A percentile compares a stretch with the other conserved stretches of the same genome.
These are phyloP conservation scores for Hemicordylus capensis DNA, from an alignment of 2,113 vertebrate genomes.

Conservation along the genomic window DNA sequence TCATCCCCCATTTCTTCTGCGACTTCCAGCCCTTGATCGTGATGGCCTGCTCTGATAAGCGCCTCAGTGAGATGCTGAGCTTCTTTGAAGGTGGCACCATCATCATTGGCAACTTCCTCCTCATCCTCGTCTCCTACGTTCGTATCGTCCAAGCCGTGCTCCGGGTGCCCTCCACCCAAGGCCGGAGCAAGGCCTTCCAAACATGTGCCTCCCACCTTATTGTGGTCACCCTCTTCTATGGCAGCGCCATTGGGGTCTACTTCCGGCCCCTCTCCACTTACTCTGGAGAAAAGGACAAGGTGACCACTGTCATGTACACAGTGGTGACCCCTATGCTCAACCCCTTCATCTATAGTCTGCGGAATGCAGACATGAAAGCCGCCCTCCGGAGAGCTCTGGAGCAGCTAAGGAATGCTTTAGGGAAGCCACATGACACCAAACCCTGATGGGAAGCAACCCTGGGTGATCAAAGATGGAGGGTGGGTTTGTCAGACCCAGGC, in stretches of 20 bases:
- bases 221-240: slow-evolving; percentile 42
- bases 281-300: slow-evolving; percentile 54
- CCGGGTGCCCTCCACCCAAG: slow-evolving; percentile 36
- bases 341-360: neutral
- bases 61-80: slow-evolving; percentile 43
- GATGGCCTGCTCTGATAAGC: slow-evolving; percentile 56
- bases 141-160: slow-evolving; percentile 39
- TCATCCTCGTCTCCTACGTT: slow-evolving; percentile 56
- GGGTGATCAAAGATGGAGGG: neutral
- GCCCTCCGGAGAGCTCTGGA: neutral
- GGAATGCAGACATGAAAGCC: neutral
- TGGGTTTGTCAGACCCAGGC: neutral
- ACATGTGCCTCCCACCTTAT: neutral
- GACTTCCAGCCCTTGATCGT: slow-evolving; percentile 55
- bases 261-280: slow-evolving; percentile 60
- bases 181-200: slow-evolving; percentile 23
- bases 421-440: neutral
- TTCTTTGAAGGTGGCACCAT: slow-evolving; percentile 46
- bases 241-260: slow-evolving; percentile 47
- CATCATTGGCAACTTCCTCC: slow-evolving; percentile 38
- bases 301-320: slow-evolving; percentile 55
- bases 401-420: neutral
- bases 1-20: slow-evolving; percentile 59
- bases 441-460: neutral
- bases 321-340: slow-evolving; percentile 43